Base-by-base conservation (phyloP, 2,113 vertebrate genomes). In the Hyperoodon ampullatus region DNA sequence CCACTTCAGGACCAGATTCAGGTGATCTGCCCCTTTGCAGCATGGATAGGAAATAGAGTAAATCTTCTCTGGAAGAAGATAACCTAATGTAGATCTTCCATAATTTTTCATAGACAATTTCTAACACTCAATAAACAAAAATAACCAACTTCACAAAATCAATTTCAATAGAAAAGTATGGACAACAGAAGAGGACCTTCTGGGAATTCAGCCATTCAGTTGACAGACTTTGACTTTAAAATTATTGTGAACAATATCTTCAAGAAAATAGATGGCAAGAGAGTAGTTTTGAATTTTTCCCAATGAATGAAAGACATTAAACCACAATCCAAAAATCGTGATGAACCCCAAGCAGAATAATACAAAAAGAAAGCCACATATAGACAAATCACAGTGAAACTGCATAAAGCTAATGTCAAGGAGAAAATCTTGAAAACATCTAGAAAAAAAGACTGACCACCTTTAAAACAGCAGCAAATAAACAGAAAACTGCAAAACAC, bases 391-490 rank as follows among this genome's bases (percentile, higher is more conserved):
- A 55, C 30, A 88, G n/a, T 77, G 61, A 84, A 94, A 77, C 42
- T 84, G 12, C 5, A 70, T 24, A 88, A 88, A 50, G 70, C 28
- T 60, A 72, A 75, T 39, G 55, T 83, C 23, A 66, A 95, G 77
- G 24, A 58, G 6, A 86, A 96, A 39, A 71, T 66, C 4, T 74
- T 90, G 8, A 81, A 95, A 90, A 80, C 2, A 50, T 58, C 47
- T 58, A 72, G n/a, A n/a, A 72, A 71, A 75, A 61, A 82, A 96
- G 35, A 47, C 30, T 39, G 47, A 72, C 30, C 39, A 80, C 16
- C 44, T 90, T 81, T 19, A 68, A 96, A 90, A 85, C 21, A 81
- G 39, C 26, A 85, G 12, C 24, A 94, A 44, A 61, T 82, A 88
- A 92, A 75, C 33, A 92, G 30, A 91, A 92, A 94, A 55, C 18